These are phyloP conservation scores for Urocyon cinereoargenteus DNA, from an alignment of 2,797 vertebrate species.

Conservation along the genomic window DNA sequence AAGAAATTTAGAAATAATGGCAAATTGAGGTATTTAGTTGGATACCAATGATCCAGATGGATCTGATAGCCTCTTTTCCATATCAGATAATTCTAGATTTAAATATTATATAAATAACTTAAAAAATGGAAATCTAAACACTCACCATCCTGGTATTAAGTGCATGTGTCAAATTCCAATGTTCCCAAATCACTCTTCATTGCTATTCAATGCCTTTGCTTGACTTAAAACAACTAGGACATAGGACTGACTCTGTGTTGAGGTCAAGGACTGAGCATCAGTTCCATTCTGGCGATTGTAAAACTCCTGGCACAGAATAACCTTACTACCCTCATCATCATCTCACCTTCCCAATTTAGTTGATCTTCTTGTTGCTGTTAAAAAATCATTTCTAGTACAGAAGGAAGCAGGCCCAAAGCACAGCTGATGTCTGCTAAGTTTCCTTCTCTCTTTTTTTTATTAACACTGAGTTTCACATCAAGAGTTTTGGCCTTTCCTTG, in stretches of 20 bases:
- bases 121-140: constrained; percentile 32
- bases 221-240: not conserved
- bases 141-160: not conserved
- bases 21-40: constrained; percentile 38
- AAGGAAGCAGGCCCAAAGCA: constrained; percentile 11
- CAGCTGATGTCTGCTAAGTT: constrained; percentile 11
- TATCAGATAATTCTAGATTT: constrained; percentile 43
- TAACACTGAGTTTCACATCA: not conserved
- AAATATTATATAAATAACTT: not conserved
- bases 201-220: not conserved
- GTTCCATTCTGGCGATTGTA: not conserved
- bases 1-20: not conserved
- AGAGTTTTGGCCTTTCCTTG: constrained; percentile 41
- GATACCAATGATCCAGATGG: not conserved
- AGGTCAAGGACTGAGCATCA: not conserved
- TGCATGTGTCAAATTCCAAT: not conserved
- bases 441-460: not conserved
- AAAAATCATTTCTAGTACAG: not conserved
- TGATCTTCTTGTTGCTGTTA: constrained; percentile 25
- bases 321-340: not conserved
- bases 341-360: not conserved
- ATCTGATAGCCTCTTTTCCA: not conserved
- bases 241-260: not conserved
- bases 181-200: not conserved
- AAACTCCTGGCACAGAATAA: constrained; percentile 14